Evolutionary conservation across 2,113 vertebrate species (phyloP), one percentile per base, ranked within the genome.

Genomic region (Australoheros scitulus): DNA sequence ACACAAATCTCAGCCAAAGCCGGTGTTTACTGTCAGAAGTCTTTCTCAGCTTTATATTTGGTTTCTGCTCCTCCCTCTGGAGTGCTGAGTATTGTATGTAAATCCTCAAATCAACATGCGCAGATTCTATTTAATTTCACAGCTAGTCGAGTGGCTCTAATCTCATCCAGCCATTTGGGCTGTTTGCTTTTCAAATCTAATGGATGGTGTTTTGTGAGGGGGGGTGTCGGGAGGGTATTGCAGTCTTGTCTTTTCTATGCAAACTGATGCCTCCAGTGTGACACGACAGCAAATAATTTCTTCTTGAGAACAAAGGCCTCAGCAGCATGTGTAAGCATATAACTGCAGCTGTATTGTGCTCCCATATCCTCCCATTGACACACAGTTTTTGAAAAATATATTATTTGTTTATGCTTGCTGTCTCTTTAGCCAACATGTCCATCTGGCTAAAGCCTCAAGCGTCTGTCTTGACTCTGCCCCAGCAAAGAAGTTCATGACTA

Each of bases 71-170:
- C 82, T 80, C 68, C 75, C 87, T 61, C 81, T 52, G n/a, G 91
- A 91, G 89, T 77, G 43, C 68, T 32, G 61, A 79, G 84, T 81
- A 87, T 91, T 94, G 84, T 92, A 92, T 94, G 86, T 90, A 94
- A 95, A 95, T 94, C 94, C 92, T 92, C 89, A 92, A 92, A 94
- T 94, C 94, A 94, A 92, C 91, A 94, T 92, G 87, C 90, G 81
- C 92, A 94, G 88, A 91, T 92, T 93, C 90, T 89, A 87, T 93
- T 95, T 94, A 93, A 95, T 96, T 95, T 94, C 94, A 94, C 92
- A 94, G 94, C 90, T 92, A 92, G 92, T 91, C 86, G 93, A 94
- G 88, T 93, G 92, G 84, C 89, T 92, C 92, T 94, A 93, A 95
- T 95, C 91, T 91, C 91, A 91, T 91, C 81, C 89, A 86, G 83